Base-by-base conservation (phyloP, 2,113 vertebrate genomes). In the Chamaea fasciata region DNA sequence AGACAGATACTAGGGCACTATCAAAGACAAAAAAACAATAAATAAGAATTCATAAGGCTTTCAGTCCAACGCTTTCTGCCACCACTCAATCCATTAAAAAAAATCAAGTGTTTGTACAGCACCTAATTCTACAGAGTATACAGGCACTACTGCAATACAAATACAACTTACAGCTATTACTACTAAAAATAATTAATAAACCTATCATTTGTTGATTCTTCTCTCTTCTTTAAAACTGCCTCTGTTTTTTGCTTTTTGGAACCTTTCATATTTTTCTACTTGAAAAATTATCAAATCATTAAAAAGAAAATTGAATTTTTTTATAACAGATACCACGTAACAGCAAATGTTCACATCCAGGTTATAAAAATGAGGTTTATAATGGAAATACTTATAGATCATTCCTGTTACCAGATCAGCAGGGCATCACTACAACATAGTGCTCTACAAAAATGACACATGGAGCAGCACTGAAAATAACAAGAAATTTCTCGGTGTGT, bases 391-490 rank as follows among this genome's bases (percentile, higher is more conserved):
- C 33, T 85, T 87, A 95, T 50, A 94, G 80, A 94, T 95, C 11
- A 7, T 65, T 92, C 70, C 79, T 84, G 59, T 76, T 92, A 71
- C 80, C 35, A 73, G 56, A 84, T 76, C 85, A 94, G 92, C 89
- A 83, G 91, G 86, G 77, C 87, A 91, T 75, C 92, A 76, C 60
- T 65, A 95, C 67, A 95, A 96, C 67, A n/a, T 57, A 96, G 76
- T 96, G 85, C 87, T 75, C 92, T 90, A 97, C 95, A 94, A 97
- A 97, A 97, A 95, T 96, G 96, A 96, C 91, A 71, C 79, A 96
- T 35, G 0, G 39, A 93, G 42, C 31, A 74, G 50, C 37, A 83
- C 33, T 78, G 94, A 92, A 95, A 91, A 83, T 63, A 96, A 94
- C 63, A 87, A 88, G 82, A 93, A 86, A 93, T 87, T 86, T 83